phyloP scores from a whole-genome alignment of 2,797 vertebrate species.

The Ptychobarbus kaznakovi region DNA sequence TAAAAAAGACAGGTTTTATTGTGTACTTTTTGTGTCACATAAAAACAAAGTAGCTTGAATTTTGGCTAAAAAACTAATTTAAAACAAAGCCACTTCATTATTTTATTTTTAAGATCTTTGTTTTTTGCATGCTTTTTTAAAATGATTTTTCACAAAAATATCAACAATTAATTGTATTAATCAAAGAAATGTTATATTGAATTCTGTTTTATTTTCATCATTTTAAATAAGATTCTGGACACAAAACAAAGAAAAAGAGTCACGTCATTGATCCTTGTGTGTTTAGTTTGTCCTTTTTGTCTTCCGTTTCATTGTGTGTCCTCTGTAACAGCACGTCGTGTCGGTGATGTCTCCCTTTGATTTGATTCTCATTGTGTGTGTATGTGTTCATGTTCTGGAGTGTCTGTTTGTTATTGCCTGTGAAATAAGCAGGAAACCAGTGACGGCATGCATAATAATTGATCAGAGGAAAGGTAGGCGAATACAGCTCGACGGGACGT shows the following conservation, averaged over 20 bases:
- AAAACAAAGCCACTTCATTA: not conserved
- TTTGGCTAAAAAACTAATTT: too few species aligned
- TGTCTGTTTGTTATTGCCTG: not conserved
- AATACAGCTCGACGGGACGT: constrained; percentile 53
- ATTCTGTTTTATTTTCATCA: not conserved
- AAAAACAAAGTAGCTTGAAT: not conserved
- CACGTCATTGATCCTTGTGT: constrained; percentile 27
- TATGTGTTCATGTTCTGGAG: constrained; percentile 9
- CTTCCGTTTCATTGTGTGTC: not conserved
- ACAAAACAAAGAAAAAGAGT: not conserved
- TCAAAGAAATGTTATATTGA: not conserved
- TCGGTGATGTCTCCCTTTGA: constrained; percentile 36
- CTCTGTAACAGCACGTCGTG: constrained; percentile 10
- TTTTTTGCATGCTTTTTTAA: not conserved
- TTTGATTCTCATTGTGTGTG: constrained; percentile 28
- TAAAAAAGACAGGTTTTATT: not conserved
- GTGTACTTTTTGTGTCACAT: not conserved
- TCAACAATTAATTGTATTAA: not conserved
- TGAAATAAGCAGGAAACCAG: constrained; percentile 49
- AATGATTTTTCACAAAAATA: not conserved
- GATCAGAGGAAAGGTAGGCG: constrained; percentile 70
- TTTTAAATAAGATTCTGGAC: not conserved
- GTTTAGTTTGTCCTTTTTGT: constrained; percentile 12
- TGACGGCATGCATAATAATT: constrained; percentile 72
- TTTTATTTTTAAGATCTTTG: not conserved